A percentile compares a stretch with the other conserved stretches of the same genome.
These are phyloP conservation scores for Atopsyche davidsoni DNA, from an alignment of 1,140 invertebrate species.

Conservation along the genomic window DNA sequence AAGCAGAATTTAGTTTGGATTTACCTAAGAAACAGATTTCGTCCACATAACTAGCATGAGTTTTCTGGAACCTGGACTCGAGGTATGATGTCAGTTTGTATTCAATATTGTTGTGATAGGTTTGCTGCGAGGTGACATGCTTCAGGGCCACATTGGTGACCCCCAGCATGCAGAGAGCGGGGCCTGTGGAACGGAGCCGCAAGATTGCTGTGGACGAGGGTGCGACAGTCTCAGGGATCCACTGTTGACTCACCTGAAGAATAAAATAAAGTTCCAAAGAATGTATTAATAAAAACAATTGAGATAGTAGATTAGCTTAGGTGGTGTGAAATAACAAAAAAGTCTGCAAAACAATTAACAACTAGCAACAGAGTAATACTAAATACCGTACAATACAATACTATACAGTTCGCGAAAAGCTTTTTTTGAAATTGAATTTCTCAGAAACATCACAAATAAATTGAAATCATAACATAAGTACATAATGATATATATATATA, in stretches of 20 bases:
- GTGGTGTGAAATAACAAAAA: too few species aligned
- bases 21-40: slow-evolving; percentile 23
- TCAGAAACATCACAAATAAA: too few species aligned
- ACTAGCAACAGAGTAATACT: too few species aligned
- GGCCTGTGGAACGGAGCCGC: slow-evolving; percentile 34
- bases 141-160: slow-evolving; percentile 36
- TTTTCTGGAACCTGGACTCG: slow-evolving; percentile 36
- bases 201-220: slow-evolving; percentile 34
- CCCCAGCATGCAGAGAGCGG: slow-evolving; percentile 37
- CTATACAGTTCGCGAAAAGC: too few species aligned
- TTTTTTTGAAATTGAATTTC: too few species aligned
- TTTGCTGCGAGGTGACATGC: slow-evolving; percentile 28
- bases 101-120: slow-evolving; percentile 32
- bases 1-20: not conserved
- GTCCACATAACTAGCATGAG: slow-evolving; percentile 10
- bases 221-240: slow-evolving; percentile 22
- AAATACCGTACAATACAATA: too few species aligned
- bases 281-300: not conserved
- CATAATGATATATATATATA: too few species aligned
- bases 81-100: slow-evolving; percentile 32
- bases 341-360: too few species aligned
- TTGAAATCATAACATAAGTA: too few species aligned
- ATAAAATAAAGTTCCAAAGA: slow-evolving; percentile 3
- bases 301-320: not conserved
- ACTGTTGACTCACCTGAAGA: slow-evolving; percentile 22